phyloP scores from a whole-genome alignment of 2,888 invertebrate genomes.

The Drosophila subquinaria region DNA sequence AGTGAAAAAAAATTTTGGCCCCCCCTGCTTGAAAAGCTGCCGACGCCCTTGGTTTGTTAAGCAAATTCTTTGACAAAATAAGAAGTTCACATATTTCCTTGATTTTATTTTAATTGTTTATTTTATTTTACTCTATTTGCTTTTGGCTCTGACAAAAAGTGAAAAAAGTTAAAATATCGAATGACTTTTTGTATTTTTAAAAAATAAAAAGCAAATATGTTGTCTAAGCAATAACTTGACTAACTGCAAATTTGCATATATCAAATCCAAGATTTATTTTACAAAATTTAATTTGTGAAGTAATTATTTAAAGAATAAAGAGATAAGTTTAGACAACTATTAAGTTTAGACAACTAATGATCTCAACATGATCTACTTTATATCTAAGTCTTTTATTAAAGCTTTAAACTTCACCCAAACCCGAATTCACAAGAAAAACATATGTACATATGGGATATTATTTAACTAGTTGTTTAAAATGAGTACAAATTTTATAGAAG shows the following conservation, averaged over 20 bases:
- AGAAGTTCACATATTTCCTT: too few relatives aligned
- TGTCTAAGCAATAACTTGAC: not conserved
- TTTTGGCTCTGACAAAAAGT: too few relatives aligned
- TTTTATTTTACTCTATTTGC: too few relatives aligned
- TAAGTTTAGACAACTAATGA: not conserved
- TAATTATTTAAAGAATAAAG: not conserved
- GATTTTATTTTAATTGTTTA: too few relatives aligned
- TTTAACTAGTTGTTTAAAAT: conserved; percentile 1
- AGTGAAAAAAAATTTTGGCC: too few relatives aligned
- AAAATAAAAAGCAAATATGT: too few relatives aligned
- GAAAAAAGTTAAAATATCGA: too few relatives aligned
- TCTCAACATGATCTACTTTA: not conserved
- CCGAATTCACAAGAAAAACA: not conserved
- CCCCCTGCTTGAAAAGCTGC: too few relatives aligned
- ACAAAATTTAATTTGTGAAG: not conserved
- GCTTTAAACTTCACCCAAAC: not conserved
- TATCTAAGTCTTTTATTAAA: not conserved
- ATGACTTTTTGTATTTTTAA: too few relatives aligned
- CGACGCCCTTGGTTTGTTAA: too few relatives aligned
- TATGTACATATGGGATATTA: not conserved
- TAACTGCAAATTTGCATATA: not conserved
- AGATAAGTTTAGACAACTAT: too few relatives aligned
- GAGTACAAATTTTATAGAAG: conserved; percentile 7
- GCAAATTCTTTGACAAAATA: too few relatives aligned
- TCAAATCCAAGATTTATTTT: not conserved